A percentile compares a stretch with the other conserved stretches of the same genome.
Conservation (phyloP, 2,113 vertebrate genomes). For the Ramphastos sulfuratus region DNA sequence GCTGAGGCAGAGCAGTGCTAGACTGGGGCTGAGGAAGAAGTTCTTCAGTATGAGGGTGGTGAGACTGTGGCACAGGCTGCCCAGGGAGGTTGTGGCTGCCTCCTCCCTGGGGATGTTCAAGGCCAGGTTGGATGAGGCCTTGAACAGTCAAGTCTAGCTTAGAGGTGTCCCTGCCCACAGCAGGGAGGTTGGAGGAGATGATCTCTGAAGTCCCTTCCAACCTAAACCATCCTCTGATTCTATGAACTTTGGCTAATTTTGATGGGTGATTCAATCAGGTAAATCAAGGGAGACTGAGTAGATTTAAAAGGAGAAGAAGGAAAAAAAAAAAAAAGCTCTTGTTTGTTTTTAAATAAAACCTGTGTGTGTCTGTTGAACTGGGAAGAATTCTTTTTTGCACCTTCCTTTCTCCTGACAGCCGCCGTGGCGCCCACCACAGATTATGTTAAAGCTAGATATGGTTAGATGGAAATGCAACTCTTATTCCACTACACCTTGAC, state of each 20-base stretch:
- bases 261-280: conserved; percentile 1
- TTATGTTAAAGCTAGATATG: background rate
- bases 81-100: too few relatives aligned
- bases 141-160: too few relatives aligned
- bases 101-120: too few relatives aligned
- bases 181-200: too few relatives aligned
- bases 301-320: background rate
- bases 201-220: too few relatives aligned
- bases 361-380: conserved; percentile 6
- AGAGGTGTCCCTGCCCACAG: too few relatives aligned
- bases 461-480: background rate
- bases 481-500: background rate
- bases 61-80: too few relatives aligned
- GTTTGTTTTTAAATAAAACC: conserved; percentile 42
- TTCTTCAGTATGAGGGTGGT: too few relatives aligned
- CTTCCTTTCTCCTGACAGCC: conserved; percentile 31
- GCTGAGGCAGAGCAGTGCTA: too few relatives aligned
- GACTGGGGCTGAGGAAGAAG: too few relatives aligned
- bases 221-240: too few relatives aligned
- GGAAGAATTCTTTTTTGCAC: background rate
- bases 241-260: background rate
- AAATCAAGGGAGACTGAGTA: conserved; percentile 12
- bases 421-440: background rate
- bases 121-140: too few relatives aligned
- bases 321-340: background rate